Evolutionary conservation across 2,888 invertebrate species (phyloP).

Genomic region (Pachliopta kotzebuea): DNA sequence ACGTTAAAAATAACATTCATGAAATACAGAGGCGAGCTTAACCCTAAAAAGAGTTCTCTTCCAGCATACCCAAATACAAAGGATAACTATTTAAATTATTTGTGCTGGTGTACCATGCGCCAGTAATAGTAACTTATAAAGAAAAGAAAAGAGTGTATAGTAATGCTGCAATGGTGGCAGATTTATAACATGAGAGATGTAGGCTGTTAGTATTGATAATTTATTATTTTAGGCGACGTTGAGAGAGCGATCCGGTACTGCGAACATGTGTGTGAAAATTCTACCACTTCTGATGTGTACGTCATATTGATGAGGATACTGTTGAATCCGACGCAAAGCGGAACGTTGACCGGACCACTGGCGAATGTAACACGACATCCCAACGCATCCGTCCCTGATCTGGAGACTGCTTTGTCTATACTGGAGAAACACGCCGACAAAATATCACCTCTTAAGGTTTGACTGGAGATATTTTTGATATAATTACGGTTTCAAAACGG

Average conservation of each 20-base stretch:
- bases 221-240: conserved; percentile 82
- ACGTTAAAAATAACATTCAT: too few species aligned
- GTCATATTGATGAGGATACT: conserved; percentile 81
- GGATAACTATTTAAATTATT: too few species aligned
- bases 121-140: too few species aligned
- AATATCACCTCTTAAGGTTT: conserved; percentile 90
- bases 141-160: too few species aligned
- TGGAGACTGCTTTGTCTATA: conserved; percentile 88
- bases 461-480: too few species aligned
- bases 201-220: background rate
- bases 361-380: conserved; percentile 75
- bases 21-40: too few species aligned
- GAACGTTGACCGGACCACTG: conserved; percentile 63
- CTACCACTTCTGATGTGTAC: conserved; percentile 76
- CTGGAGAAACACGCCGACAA: conserved; percentile 91
- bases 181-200: too few species aligned
- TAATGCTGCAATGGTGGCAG: too few species aligned
- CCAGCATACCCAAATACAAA: too few species aligned
- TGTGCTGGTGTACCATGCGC: too few species aligned
- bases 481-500: too few species aligned
- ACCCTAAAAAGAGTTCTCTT: too few species aligned
- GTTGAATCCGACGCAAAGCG: conserved; percentile 59
- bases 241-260: conserved; percentile 93
- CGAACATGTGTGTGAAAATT: conserved; percentile 82
- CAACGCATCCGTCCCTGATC: conserved; percentile 85